Base-by-base conservation (phyloP, 2,797 vertebrate species). In the Stomatorhinus walkeri region DNA sequence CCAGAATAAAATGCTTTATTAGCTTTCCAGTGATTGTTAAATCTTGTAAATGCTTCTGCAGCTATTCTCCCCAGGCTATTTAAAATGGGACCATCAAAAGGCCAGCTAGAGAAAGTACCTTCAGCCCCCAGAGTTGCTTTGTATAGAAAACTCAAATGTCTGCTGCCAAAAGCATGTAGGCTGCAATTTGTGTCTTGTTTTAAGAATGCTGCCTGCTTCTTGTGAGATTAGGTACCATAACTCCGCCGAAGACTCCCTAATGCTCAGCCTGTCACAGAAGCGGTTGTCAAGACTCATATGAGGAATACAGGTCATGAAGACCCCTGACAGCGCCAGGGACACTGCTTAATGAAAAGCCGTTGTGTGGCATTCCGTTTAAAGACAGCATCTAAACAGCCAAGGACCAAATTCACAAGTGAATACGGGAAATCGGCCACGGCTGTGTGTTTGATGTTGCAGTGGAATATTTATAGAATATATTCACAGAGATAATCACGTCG, bases 111-210 rank as follows among this genome's bases (percentile, higher is more conserved):
- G 85, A 88, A 88, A 19, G 24, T 32, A 4, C 46, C 83, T 14
- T 79, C 89, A 88, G 28, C 59, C 87, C 22, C 22, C 49, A 68
- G 83, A 81, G 72, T 56, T 59, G 89, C 48, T 51, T 10, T 88
- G 87, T 84, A 85, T 56, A 88, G 89, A 81, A 90, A 90, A 88
- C 54, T 48, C 43, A 59, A n/a, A 87, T 43, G 14, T 68, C 85
- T 40, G 61, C 81, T 59, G 79, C 79, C 87, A 90, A 88, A 51
- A 83, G 51, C 49, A 32, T 52, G 83, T 22, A 85, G 89, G 56
- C 52, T 85, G 64, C 72, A 90, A 52, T 56, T 64, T 76, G 48
- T 64, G 81, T 68, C 59, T 79, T 56, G 76, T 83, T 89, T 89
- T 49, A 88, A 54, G 19, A 89, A 46, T 46, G 4, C 54, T 54